Evolutionary conservation across 1,140 invertebrate species (phyloP).

Genomic region (Ganaspis sp.): DNA sequence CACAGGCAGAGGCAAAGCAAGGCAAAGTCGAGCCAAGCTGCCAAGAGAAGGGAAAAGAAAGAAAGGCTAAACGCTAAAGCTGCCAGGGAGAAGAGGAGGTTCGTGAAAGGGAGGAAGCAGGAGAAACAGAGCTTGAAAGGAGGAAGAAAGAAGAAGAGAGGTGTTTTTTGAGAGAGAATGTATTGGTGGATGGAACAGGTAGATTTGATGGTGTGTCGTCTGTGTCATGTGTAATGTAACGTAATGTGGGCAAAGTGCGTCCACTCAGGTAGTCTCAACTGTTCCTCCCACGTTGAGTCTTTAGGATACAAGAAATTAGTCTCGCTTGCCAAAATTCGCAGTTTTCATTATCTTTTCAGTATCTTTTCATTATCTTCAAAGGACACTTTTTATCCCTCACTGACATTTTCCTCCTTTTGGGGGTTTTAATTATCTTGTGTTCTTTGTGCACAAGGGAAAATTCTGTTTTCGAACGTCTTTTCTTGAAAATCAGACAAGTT

Average conservation of each 20-base stretch:
- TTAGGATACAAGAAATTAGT: conserved; percentile 31
- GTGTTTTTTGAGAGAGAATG: conserved; percentile 37
- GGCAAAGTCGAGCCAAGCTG: conserved; percentile 17
- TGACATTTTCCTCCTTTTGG: too few species aligned
- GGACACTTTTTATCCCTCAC: not conserved
- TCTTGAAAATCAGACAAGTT: too few species aligned
- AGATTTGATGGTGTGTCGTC: conserved; percentile 42
- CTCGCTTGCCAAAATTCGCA: not conserved
- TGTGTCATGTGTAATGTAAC: conserved; percentile 38
- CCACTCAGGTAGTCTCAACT: conserved; percentile 38
- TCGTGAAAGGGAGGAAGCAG: conserved; percentile 16
- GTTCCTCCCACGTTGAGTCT: conserved; percentile 32
- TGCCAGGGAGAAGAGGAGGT: conserved; percentile 5
- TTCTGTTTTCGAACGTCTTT: too few species aligned
- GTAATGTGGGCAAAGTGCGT: conserved; percentile 36
- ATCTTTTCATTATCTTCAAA: not conserved
- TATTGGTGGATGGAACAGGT: conserved; percentile 47
- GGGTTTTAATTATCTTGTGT: too few species aligned
- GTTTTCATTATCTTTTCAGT: not conserved
- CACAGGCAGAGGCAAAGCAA: conserved; percentile 24
- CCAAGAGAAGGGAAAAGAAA: conserved; percentile 30
- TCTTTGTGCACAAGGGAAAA: too few species aligned
- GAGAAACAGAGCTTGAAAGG: conserved; percentile 44
- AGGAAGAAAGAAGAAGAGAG: conserved; percentile 38
- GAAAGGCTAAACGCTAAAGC: conserved; percentile 12